These are phyloP conservation scores for Galaxea fascicularis DNA, from an alignment of 92 coral and sea anemone genomes.

Conservation along the genomic window DNA sequence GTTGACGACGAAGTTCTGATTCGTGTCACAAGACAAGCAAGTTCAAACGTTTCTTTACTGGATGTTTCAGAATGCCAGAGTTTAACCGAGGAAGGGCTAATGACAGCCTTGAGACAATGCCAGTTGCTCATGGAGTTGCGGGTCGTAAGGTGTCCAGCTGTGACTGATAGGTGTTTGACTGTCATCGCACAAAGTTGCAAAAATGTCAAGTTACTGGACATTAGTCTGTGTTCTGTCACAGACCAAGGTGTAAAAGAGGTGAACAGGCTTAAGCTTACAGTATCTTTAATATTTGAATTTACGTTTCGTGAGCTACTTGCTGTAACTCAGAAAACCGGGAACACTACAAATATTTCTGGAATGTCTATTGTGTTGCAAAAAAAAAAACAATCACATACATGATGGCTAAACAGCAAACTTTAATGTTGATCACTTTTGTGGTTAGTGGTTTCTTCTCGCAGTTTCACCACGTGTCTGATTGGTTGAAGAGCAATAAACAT, in stretches of 20 bases:
- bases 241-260: constrained; percentile 89
- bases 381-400: no score
- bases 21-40: constrained; percentile 63
- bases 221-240: constrained; percentile 83
- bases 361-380: no score
- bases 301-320: no score
- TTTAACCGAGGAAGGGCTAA: constrained; percentile 74
- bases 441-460: no score
- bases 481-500: no score
- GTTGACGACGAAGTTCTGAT: constrained; percentile 78
- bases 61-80: constrained; percentile 76
- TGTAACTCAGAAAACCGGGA: no score
- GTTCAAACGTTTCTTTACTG: constrained; percentile 59
- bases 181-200: constrained; percentile 75
- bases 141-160: constrained; percentile 64
- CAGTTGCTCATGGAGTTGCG: constrained; percentile 56
- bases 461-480: no score
- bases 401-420: no score
- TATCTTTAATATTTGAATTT: neutral
- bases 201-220: constrained; percentile 66
- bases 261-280: neutral
- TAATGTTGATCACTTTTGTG: no score
- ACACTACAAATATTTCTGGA: no score
- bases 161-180: constrained; percentile 72
- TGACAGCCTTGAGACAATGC: constrained; percentile 67